phyloP scores from a whole-genome alignment of 2,113 vertebrate species.

The Cinclus mexicanus region DNA sequence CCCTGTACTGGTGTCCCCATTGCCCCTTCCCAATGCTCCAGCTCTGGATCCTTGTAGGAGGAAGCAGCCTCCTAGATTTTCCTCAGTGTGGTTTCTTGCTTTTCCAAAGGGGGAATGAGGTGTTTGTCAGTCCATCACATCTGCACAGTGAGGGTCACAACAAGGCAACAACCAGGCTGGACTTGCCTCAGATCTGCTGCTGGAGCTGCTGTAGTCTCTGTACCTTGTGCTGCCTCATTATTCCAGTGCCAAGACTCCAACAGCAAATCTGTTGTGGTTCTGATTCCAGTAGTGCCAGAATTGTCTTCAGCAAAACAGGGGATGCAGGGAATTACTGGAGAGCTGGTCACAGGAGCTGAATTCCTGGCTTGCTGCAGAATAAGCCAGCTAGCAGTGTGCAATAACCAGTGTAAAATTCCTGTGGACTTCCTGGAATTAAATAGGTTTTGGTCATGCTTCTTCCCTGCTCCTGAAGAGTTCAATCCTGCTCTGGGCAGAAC shows the following conservation, averaged over 20 bases:
- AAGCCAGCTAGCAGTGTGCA: background rate
- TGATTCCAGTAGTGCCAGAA: background rate
- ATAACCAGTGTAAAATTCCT: background rate
- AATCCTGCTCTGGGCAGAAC: background rate
- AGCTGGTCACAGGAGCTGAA: background rate
- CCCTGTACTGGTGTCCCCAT: accelerated
- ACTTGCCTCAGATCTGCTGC: background rate
- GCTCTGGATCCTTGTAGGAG: accelerated
- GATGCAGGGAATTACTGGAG: background rate
- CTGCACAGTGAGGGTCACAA: background rate
- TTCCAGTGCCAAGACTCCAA: background rate
- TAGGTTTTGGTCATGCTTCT: background rate
- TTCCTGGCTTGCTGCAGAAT: background rate
- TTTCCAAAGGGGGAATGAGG: background rate
- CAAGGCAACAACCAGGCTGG: background rate
- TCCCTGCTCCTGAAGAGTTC: background rate
- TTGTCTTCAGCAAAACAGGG: background rate
- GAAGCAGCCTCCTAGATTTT: background rate
- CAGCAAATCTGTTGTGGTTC: background rate
- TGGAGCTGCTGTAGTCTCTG: background rate
- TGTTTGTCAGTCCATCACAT: background rate
- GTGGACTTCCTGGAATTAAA: background rate
- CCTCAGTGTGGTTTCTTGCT: background rate
- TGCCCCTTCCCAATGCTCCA: accelerated
- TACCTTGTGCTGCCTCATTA: background rate